Evolutionary conservation across 2,888 invertebrate species (phyloP).

Genomic region (Orchestes rusci): DNA sequence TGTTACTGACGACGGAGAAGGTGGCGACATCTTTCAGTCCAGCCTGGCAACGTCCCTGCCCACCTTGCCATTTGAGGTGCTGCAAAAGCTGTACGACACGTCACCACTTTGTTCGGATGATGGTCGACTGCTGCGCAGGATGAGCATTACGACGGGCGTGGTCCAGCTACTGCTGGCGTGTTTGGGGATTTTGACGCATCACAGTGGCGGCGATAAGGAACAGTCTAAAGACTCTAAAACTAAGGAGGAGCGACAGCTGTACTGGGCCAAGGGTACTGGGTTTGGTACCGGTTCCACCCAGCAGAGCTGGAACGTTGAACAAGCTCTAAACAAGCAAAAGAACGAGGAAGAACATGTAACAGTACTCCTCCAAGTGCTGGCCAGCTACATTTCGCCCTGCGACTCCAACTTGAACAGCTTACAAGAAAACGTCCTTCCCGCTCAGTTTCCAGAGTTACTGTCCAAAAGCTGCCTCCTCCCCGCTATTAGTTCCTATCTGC

Average conservation of each 20-base stretch:
- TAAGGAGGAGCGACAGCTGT: slow-evolving; percentile 54
- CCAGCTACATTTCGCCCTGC: slow-evolving; percentile 80
- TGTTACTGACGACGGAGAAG: slow-evolving; percentile 87
- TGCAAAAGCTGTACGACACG: slow-evolving; percentile 68
- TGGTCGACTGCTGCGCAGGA: slow-evolving; percentile 65
- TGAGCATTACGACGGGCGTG: slow-evolving; percentile 78
- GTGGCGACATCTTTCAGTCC: slow-evolving; percentile 67
- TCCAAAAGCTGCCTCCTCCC: slow-evolving; percentile 70
- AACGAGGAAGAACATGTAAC: slow-evolving; percentile 94
- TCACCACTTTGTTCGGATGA: slow-evolving; percentile 69
- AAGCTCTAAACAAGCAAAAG: slow-evolving; percentile 79
- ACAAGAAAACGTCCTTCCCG: slow-evolving; percentile 50
- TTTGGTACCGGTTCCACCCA: slow-evolving; percentile 94
- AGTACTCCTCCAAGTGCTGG: slow-evolving; percentile 62
- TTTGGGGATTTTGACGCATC: slow-evolving; percentile 83
- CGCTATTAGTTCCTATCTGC: slow-evolving; percentile 80
- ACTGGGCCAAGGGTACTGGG: slow-evolving; percentile 94
- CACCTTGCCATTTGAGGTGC: slow-evolving; percentile 72
- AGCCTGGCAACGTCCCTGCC: slow-evolving; percentile 61
- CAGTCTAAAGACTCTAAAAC: slow-evolving; percentile 34
- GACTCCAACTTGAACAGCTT: slow-evolving; percentile 46
- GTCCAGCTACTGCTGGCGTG: slow-evolving; percentile 80
- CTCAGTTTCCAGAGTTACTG: slow-evolving; percentile 67
- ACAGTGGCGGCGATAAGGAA: slow-evolving; percentile 43
- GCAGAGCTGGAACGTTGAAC: slow-evolving; percentile 95